These are phyloP conservation scores for Microcebus jonahi DNA, from an alignment of 2,113 vertebrate species.

Conservation along the genomic window DNA sequence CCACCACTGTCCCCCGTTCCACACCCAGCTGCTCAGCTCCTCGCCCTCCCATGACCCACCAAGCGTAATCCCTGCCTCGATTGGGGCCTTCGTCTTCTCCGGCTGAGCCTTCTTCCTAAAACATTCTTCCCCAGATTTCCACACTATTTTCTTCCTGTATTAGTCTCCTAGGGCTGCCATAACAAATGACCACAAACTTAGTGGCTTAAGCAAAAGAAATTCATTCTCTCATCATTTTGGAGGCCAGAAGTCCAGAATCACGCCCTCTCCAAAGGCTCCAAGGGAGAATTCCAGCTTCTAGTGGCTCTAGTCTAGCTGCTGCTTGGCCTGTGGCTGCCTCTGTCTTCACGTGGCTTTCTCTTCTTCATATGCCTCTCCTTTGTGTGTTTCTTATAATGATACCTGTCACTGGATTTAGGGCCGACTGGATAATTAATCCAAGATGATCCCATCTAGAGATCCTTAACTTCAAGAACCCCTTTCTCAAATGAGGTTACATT, in stretches of 20 bases:
- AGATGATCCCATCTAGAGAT: background rate
- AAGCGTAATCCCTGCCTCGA: no score
- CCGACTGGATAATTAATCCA: background rate
- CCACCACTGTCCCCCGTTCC: background rate
- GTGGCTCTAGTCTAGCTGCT: background rate
- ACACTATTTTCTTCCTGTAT: background rate
- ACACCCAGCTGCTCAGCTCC: rapidly evolving
- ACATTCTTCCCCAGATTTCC: background rate
- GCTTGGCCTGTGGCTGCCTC: background rate
- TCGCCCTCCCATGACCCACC: background rate
- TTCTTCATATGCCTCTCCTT: background rate
- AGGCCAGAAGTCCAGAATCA: background rate
- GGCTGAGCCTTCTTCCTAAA: background rate
- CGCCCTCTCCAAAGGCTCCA: background rate
- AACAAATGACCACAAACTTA: background rate
- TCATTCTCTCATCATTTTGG: background rate
- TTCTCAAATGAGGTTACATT: background rate
- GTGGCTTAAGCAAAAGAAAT: background rate
- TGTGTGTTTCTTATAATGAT: background rate
- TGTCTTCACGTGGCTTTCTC: background rate
- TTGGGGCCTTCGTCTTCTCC: background rate
- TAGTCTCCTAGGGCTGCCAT: background rate
- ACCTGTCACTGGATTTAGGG: background rate
- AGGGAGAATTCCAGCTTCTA: background rate
- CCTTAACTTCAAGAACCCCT: background rate